Base-by-base conservation (phyloP, 2,888 invertebrate genomes). In the Melanotus villosus region DNA sequence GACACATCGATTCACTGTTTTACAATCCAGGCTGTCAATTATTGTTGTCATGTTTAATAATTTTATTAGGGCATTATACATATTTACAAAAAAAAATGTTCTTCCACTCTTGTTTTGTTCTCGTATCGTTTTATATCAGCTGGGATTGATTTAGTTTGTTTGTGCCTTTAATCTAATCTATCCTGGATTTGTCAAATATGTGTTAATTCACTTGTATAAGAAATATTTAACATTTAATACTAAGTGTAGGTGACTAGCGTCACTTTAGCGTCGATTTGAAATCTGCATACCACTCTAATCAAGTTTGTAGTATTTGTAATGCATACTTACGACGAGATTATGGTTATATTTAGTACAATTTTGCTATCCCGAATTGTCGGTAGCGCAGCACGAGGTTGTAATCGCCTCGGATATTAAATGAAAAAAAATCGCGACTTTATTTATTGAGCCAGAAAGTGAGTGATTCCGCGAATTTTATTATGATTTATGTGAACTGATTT, bases 231-330 rank as follows among this genome's bases (percentile, higher is more conserved):
- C 70, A 73, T 69, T 67, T 73, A 71, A 72, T 63, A 70, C 60
- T 74, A 74, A 73, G 70, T 72, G 75, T 76, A 77, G 75, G 71
- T 74, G 73, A 72, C 74, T 74, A 74, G 73, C 47, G 71, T 73
- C 76, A 72, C 71, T 72, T 66, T 75, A 72, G 69, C 64, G 64
- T 71, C 72, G 68, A 62, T 69, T 70, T 68, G 57, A 68, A 74
- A 74, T 65, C 64, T 72, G 68, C 68, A 72, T 66, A 70, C 65
- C 62, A 68, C 66, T 72, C 60, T 70, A 45, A 67, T 41, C 69
- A 69, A 68, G 69, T 71, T 65, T 71, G 70, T 72, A 71, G 68
- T 68, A 64, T 64, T 57, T 45, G 38, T 58, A 52, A 65, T 58
- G 50, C 54, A 64, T 54, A 64, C 30, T 56, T 56, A 56, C 30